These are phyloP conservation scores for Sebastiscus albofasciatus DNA, from an alignment of 2,797 vertebrate species.

Conservation along the genomic window DNA sequence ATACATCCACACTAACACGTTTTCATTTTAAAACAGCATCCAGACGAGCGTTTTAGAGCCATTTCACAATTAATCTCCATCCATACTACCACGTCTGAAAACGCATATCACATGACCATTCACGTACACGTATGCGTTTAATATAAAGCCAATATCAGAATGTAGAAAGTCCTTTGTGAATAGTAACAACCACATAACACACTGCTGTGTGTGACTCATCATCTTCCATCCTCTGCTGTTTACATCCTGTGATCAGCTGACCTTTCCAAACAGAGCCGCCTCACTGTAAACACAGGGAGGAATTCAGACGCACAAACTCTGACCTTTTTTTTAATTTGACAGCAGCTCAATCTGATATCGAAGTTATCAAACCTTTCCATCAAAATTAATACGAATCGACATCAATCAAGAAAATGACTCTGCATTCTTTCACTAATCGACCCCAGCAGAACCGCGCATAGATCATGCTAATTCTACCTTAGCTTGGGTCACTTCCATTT, in stretches of 20 bases:
- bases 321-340: constrained; percentile 56
- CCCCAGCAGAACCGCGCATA: constrained; percentile 13
- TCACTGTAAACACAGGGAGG: constrained; percentile 30
- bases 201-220: background rate
- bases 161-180: background rate
- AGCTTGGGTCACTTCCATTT: constrained; percentile 60
- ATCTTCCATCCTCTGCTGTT: constrained; percentile 45
- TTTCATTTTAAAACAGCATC: too few relatives aligned
- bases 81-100: too few relatives aligned
- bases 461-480: constrained; percentile 43
- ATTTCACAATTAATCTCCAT: too few relatives aligned
- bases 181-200: background rate
- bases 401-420: constrained; percentile 42
- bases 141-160: background rate
- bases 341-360: constrained; percentile 1
- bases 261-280: constrained; percentile 54
- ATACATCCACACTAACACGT: too few relatives aligned
- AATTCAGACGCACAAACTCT: constrained; percentile 44
- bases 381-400: constrained; percentile 50
- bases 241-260: constrained; percentile 49
- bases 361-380: constrained; percentile 55
- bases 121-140: too few relatives aligned
- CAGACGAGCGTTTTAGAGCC: too few relatives aligned
- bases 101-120: too few relatives aligned
- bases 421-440: constrained; percentile 30